A percentile compares a stretch with the other conserved stretches of the same genome.
Evolutionary conservation across 2,888 invertebrate species (phyloP).

Genomic region (Eupithecia tripunctaria): DNA sequence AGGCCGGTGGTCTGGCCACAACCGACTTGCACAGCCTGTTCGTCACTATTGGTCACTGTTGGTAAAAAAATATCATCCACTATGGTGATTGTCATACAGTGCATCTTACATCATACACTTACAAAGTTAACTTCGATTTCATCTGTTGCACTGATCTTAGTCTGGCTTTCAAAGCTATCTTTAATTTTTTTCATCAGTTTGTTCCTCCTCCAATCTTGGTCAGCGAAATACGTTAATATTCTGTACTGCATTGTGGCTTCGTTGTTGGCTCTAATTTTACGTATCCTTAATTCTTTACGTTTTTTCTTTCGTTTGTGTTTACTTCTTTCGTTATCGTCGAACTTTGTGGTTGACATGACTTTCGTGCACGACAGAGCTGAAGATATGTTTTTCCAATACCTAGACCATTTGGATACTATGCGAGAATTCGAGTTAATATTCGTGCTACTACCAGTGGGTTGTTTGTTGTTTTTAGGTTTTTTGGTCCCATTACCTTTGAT

Average conservation of each 20-base stretch:
- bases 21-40: not conserved
- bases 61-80: not conserved
- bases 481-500: slow-evolving; percentile 5
- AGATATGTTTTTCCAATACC: slow-evolving; percentile 49
- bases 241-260: slow-evolving; percentile 22
- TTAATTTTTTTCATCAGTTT: slow-evolving; percentile 6
- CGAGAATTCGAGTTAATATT: slow-evolving; percentile 12
- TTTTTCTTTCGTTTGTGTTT: slow-evolving; percentile 56
- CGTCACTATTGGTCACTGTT: too few species aligned
- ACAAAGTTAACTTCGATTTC: slow-evolving; percentile 35
- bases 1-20: not conserved
- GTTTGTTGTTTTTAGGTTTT: slow-evolving; percentile 6
- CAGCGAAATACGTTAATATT: slow-evolving; percentile 38
- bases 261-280: slow-evolving; percentile 8
- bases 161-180: slow-evolving; percentile 4
- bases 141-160: slow-evolving; percentile 9
- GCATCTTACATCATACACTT: slow-evolving; percentile 6
- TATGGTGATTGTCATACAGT: not conserved
- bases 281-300: slow-evolving; percentile 23
- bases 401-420: slow-evolving; percentile 31
- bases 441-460: not conserved
- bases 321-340: slow-evolving; percentile 39
- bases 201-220: slow-evolving; percentile 43
- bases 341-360: slow-evolving; percentile 18
- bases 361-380: slow-evolving; percentile 39